These are phyloP conservation scores for Aselliscus stoliczkanus DNA, from an alignment of 2,797 vertebrate genomes.

Conservation along the genomic window DNA sequence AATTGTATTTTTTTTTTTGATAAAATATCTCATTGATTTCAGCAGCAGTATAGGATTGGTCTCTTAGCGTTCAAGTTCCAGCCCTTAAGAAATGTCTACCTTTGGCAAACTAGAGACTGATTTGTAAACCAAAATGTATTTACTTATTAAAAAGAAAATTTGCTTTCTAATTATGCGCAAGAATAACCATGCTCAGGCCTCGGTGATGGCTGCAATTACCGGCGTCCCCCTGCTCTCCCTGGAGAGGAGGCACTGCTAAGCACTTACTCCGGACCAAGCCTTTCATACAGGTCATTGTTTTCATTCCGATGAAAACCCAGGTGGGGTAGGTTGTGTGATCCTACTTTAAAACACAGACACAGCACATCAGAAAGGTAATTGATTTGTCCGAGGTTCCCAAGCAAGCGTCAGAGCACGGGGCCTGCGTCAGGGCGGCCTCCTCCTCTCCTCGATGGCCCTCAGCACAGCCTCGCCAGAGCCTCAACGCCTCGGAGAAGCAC, in stretches of 20 bases:
- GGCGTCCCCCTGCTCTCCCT: not conserved
- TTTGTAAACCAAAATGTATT: not conserved
- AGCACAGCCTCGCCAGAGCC: not conserved
- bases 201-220: not conserved
- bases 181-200: not conserved
- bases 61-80: not conserved
- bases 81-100: not conserved
- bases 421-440: not conserved
- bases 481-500: not conserved
- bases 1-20: not conserved
- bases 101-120: not conserved
- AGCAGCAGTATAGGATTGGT: not conserved
- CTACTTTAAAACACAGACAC: not conserved
- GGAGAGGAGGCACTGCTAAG: not conserved
- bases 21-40: slow-evolving; percentile 11
- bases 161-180: not conserved
- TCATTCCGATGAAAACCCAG: not conserved
- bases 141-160: not conserved
- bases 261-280: not conserved
- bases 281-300: not conserved
- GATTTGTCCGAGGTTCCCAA: not conserved
- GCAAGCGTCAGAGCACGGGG: not conserved
- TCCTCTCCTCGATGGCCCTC: not conserved
- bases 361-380: not conserved
- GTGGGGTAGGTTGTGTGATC: not conserved